Evolutionary conservation across 1,140 invertebrate genomes (phyloP), one percentile per base, ranked within the genome.

Genomic region (Drosophila melanogaster): DNA sequence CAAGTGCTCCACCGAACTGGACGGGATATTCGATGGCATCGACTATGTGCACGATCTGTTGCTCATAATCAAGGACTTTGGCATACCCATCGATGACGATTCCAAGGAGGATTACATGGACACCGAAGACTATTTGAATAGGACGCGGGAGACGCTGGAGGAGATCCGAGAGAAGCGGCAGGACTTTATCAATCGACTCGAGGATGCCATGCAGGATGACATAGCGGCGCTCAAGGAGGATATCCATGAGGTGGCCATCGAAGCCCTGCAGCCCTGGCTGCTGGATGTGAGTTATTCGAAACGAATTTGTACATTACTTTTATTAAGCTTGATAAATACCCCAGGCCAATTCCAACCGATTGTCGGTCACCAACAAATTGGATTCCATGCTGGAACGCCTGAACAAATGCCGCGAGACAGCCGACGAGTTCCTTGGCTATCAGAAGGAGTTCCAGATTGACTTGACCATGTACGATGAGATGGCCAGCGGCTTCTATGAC

Each of bases 381-480:
- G 93, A 94, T 17, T 93, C 94, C 12, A 92, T 97, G 0, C 91
- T 93, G 37, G 93, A 94, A 5, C 94, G 94, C 55, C 93, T 98
- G 43, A 92, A 92, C 10, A 93, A 91, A 0, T 95, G 95, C 47
- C 93, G 95, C 26, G 93, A 94, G 2, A 93, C 93, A 40, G 95
- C 96, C 4, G 94, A 94, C 17, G 94, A 96, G 71, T 97, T 94
- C 79, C 93, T 94, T 47, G 92, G 93, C 1, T 94, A 95, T 92
- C 96, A 97, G 74, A 96, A 95, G 81, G 93, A 94, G 64, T 96
- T 96, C 71, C 94, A 95, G 93, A 93, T 96, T 22, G 96, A 97
- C 86, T 94, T 97, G 17, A 95, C 95, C 3, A 94, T 96, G 89
- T 95, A 96, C 81, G 96, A 97, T 40, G 94, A 95, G 14, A 92